Conservation (phyloP, 2,888 invertebrate genomes). For the Pimpla rufipes region DNA sequence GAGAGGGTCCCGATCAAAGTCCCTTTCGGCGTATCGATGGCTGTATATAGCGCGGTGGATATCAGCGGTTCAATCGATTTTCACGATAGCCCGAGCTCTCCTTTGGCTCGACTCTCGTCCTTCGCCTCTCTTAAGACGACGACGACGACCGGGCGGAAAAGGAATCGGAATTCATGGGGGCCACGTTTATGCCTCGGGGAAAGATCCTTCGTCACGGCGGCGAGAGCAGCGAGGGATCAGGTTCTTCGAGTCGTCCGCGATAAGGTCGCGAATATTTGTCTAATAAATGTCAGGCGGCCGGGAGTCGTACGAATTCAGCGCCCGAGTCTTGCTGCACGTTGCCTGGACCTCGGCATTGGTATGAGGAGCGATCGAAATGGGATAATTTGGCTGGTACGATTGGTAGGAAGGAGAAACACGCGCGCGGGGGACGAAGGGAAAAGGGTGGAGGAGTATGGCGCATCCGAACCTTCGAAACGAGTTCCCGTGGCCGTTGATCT, state of each 20-base stretch:
- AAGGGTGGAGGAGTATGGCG: too few relatives aligned
- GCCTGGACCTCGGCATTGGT: constrained; percentile 16
- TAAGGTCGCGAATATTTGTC: constrained; percentile 77
- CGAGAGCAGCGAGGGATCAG: constrained; percentile 25
- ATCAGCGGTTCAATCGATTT: constrained; percentile 49
- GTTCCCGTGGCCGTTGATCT: constrained; percentile 78
- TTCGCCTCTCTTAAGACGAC: constrained; percentile 10
- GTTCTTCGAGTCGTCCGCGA: too few relatives aligned
- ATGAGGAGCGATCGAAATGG: background rate
- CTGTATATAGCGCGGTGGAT: constrained; percentile 1
- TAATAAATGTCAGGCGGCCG: constrained; percentile 78
- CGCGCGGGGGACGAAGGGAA: constrained; percentile 59
- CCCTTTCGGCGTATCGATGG: constrained; percentile 37
- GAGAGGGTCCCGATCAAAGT: constrained; percentile 53
- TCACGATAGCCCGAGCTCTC: constrained; percentile 46
- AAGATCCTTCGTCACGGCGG: constrained; percentile 29
- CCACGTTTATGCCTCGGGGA: constrained; percentile 42
- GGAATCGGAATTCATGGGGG: constrained; percentile 45
- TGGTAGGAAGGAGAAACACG: constrained; percentile 53
- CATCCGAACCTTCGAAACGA: constrained; percentile 70
- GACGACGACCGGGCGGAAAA: constrained; percentile 2
- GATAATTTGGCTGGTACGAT: constrained; percentile 32
- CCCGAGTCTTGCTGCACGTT: constrained; percentile 9
- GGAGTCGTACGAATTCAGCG: constrained; percentile 63
- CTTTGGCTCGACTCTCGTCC: too few relatives aligned